Base-by-base conservation (phyloP, 2,888 invertebrate species). In the Sinodicranocentrus sp. region DNA sequence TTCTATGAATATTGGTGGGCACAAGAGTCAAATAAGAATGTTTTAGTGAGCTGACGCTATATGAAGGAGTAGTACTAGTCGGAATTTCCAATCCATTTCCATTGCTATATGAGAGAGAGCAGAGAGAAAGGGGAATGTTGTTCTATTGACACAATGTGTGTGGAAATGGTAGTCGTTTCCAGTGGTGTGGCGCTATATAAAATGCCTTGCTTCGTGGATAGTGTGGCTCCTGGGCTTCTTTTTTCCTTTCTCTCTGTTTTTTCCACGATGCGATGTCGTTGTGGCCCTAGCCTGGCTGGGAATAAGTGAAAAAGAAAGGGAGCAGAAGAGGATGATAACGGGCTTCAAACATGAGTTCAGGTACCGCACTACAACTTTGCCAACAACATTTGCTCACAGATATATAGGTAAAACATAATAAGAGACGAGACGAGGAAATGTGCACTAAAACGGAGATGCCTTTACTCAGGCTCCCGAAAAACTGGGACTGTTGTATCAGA, bases 31-130 rank as follows among this genome's bases (percentile, higher is more conserved):
- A 48, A 48, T 48, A n/a, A 48, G 21, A 59, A 23, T 23, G 59
- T 26, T 59, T 61, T 33, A 61, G 17, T 48, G 48, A n/a, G 15
- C 15, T 13, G 8, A 17, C 3, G 17, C 15, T 5, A 48, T 48
- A 48, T 48, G 26, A 19, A 26, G 26, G 70, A 71, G 54, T 26
- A 59, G 39, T 23, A 48, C 25, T 8, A 48, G 21, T 26, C n/a
- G 6, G 43, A 59, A 72, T 78, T 78, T 70, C 78, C 78, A 78
- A 78, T 78, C 78, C 78, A 78, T 78, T 78, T 78, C 59, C 52
- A 61, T 68, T 28, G 44, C 61, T 61, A 25, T 17, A 19, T 59
- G 72, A 13, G 67, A 67, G 43, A 65, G 19, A 25, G 28, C 17
- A 72, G 72, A 13, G 67, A 67, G 43, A 65, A 43, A 19, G 61